Conservation (phyloP, 2,113 vertebrate genomes). For the Aleadryas rufinucha region DNA sequence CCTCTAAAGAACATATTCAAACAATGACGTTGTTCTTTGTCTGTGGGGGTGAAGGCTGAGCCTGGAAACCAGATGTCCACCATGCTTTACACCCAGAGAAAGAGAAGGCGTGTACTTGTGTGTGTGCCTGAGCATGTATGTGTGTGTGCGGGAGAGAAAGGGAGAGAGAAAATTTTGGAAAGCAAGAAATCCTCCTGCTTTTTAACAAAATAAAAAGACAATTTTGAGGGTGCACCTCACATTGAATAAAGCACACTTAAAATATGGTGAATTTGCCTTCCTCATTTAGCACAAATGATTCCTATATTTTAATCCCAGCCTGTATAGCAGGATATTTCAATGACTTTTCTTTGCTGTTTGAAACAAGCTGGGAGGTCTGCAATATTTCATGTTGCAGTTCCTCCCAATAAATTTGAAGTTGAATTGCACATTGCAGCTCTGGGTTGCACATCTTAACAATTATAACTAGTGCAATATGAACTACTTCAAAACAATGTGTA, state of each 20-base stretch:
- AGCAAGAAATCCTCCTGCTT: not conserved
- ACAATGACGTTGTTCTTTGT: not conserved
- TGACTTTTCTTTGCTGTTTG: not conserved
- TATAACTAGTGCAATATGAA: not conserved
- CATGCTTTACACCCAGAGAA: not conserved
- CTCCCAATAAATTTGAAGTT: not conserved
- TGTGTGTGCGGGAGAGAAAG: not conserved
- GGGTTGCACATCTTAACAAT: not conserved
- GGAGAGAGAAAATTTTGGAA: not conserved
- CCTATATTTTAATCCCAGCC: not conserved
- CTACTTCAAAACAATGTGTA: not conserved
- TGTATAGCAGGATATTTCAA: not conserved
- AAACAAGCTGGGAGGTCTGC: not conserved
- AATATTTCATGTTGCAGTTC: not conserved
- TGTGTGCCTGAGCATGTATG: not conserved
- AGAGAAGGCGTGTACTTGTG: not conserved
- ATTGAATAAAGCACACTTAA: not conserved
- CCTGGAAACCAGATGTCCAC: constrained; percentile 40
- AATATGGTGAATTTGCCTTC: not conserved
- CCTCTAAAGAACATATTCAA: constrained; percentile 23
- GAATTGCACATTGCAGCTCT: not conserved
- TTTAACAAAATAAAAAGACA: not conserved
- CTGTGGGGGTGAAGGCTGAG: not conserved
- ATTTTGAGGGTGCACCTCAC: not conserved
- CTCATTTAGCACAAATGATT: not conserved